phyloP scores from a whole-genome alignment of 2,113 vertebrate genomes.

The Vireo altiloquus region DNA sequence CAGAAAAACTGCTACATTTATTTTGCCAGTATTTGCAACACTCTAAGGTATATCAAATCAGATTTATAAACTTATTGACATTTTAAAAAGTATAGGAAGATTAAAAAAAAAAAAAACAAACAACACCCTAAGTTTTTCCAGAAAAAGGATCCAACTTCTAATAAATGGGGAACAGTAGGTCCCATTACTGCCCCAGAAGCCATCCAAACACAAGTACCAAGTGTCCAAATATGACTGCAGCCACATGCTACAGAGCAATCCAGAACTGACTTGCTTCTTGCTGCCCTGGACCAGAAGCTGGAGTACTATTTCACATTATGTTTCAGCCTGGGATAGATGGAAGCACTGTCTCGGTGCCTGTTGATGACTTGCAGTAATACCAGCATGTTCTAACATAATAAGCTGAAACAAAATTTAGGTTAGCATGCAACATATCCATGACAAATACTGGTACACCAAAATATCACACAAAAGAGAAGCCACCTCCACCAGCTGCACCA shows the following conservation, averaged over 20 bases:
- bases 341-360: accelerated
- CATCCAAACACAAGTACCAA: neutral
- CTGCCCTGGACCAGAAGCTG: neutral
- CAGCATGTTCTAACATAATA: neutral
- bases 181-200: neutral
- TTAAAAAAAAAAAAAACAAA: neutral
- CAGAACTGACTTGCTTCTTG: neutral
- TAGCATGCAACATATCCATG: neutral
- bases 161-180: neutral
- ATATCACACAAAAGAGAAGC: neutral
- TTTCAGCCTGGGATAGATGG: neutral
- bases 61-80: neutral
- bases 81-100: neutral
- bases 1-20: neutral
- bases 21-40: neutral
- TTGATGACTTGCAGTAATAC: accelerated
- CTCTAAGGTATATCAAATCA: neutral
- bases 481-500: neutral
- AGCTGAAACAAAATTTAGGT: neutral
- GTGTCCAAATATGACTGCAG: neutral
- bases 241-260: neutral
- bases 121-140: neutral
- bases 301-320: neutral
- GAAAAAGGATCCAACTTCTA: neutral
- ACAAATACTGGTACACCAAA: neutral